A percentile compares a stretch with the other conserved stretches of the same genome.
phyloP scores from a whole-genome alignment of 2,113 vertebrate genomes.

The Pelecanoides urinatrix region DNA sequence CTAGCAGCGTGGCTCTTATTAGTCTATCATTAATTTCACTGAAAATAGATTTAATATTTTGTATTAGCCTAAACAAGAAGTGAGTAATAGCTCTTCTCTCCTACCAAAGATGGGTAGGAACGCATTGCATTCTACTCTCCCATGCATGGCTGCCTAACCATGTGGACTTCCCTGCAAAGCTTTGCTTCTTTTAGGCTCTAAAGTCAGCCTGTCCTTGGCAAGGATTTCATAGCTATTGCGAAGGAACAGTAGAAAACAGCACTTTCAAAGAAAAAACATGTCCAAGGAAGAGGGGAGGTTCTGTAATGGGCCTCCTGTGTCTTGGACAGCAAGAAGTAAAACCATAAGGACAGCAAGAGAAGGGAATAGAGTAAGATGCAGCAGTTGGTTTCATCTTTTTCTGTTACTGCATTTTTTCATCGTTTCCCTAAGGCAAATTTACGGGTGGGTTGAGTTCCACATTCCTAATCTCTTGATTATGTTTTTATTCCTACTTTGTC shows the following conservation, averaged over 20 bases:
- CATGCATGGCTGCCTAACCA: neutral
- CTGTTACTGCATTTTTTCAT: neutral
- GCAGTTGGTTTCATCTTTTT: neutral
- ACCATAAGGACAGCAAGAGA: neutral
- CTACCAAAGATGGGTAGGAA: neutral
- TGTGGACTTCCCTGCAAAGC: neutral
- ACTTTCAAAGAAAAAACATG: neutral
- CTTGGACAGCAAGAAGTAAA: neutral
- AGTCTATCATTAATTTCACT: neutral
- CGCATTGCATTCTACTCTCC: neutral
- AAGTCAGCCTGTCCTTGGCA: neutral
- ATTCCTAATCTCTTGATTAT: slow-evolving; percentile 61
- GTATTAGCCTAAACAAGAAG: neutral
- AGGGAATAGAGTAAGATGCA: neutral
- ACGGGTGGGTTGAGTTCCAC: slow-evolving; percentile 41
- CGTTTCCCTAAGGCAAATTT: slow-evolving; percentile 36
- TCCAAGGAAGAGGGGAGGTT: neutral
- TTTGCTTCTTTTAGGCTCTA: neutral
- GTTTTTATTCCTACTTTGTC: slow-evolving; percentile 52
- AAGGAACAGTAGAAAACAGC: neutral
- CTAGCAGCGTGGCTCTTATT: neutral
- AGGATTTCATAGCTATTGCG: neutral
- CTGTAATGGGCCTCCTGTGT: neutral
- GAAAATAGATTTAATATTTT: neutral
- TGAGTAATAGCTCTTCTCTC: neutral